Evolutionary conservation across 2,797 vertebrate genomes (phyloP).

Genomic region (Hoplostethus mediterraneus): DNA sequence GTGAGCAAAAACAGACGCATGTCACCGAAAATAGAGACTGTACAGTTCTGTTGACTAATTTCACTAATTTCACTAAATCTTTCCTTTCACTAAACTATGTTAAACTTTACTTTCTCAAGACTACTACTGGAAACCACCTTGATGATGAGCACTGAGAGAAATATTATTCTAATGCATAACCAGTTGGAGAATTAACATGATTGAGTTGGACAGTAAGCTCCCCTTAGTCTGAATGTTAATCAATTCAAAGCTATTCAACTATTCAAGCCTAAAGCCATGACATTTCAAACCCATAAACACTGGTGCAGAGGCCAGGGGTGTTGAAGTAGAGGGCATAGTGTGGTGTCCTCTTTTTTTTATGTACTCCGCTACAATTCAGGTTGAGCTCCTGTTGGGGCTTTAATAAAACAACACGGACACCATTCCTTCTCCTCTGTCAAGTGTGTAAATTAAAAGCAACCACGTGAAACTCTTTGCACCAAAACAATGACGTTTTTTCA

Average conservation of each 20-base stretch:
- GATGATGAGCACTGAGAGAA: slow-evolving; percentile 60
- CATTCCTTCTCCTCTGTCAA: slow-evolving; percentile 17
- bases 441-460: slow-evolving; percentile 13
- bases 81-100: slow-evolving; percentile 61
- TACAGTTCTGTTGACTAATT: slow-evolving; percentile 27
- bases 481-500: slow-evolving; percentile 16
- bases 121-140: slow-evolving; percentile 51
- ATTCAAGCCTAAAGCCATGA: slow-evolving; percentile 84
- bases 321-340: slow-evolving; percentile 53
- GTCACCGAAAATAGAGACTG: slow-evolving; percentile 40
- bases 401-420: slow-evolving; percentile 35
- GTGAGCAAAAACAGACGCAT: slow-evolving; percentile 55
- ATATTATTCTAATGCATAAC: slow-evolving; percentile 78
- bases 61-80: slow-evolving; percentile 33
- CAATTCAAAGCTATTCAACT: slow-evolving; percentile 86
- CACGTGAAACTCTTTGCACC: slow-evolving; percentile 24
- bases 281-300: slow-evolving; percentile 82
- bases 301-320: slow-evolving; percentile 69
- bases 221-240: slow-evolving; percentile 84
- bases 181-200: slow-evolving; percentile 78
- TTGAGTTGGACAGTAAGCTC: slow-evolving; percentile 78
- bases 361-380: slow-evolving; percentile 54
- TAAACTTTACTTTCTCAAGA: slow-evolving; percentile 47
- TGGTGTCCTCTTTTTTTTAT: slow-evolving; percentile 65
- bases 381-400: slow-evolving; percentile 49